phyloP scores from a whole-genome alignment of 1,140 invertebrate genomes.

The Gonatopus flavifemur region DNA sequence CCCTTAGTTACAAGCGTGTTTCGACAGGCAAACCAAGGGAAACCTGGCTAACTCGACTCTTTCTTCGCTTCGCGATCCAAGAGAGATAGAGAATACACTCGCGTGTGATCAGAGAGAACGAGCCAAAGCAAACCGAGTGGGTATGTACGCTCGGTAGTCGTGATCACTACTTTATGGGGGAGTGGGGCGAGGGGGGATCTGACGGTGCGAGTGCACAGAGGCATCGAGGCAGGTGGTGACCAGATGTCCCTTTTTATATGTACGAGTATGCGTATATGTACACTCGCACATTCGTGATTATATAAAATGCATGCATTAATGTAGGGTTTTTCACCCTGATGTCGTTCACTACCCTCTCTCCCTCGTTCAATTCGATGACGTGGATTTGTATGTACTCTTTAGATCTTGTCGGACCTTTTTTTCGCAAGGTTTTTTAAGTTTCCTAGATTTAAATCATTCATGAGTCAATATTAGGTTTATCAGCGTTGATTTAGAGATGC shows the following conservation, averaged over 20 bases:
- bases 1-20: background rate
- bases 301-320: too few species aligned
- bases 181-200: slow-evolving; percentile 21
- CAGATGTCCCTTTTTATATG: slow-evolving; percentile 57
- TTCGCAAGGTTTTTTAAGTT: too few species aligned
- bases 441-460: too few species aligned
- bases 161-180: slow-evolving; percentile 26
- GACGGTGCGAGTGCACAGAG: slow-evolving; percentile 39
- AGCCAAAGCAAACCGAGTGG: slow-evolving; percentile 21
- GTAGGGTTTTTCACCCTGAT: slow-evolving; percentile 46
- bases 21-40: slow-evolving; percentile 2
- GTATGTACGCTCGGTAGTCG: slow-evolving; percentile 28
- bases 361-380: slow-evolving; percentile 12
- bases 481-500: too few species aligned
- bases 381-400: too few species aligned
- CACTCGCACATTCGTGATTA: too few species aligned
- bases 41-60: slow-evolving; percentile 10
- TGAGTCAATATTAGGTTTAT: too few species aligned
- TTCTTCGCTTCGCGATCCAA: slow-evolving; percentile 4
- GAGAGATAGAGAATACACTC: background rate
- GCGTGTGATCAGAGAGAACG: background rate
- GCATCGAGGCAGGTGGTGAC: slow-evolving; percentile 56
- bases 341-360: slow-evolving; percentile 22
- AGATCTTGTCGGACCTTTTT: too few species aligned
- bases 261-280: too few species aligned